Evolutionary conservation across 2,797 vertebrate genomes (phyloP).

Genomic region (Loriculus beryllinus): DNA sequence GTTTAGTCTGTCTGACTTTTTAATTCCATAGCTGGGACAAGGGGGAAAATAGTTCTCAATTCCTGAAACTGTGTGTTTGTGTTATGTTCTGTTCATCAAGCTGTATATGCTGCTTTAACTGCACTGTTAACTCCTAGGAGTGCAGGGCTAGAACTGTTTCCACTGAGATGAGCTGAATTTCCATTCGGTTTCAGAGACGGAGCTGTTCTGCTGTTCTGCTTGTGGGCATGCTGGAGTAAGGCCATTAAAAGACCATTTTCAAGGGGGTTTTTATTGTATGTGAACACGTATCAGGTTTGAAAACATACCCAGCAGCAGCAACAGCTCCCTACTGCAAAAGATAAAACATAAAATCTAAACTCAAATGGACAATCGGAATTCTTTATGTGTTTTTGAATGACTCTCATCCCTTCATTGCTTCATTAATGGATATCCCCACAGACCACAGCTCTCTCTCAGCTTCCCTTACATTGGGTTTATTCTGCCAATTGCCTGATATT

Average conservation of each 20-base stretch:
- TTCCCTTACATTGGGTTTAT: constrained; percentile 30
- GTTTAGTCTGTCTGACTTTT: background rate
- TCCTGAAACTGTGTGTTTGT: fast-evolving
- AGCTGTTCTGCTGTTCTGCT: background rate
- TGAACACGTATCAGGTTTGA: background rate
- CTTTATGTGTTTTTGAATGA: background rate
- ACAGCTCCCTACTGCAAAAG: background rate
- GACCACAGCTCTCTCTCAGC: background rate
- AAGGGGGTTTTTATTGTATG: background rate
- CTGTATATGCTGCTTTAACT: background rate
- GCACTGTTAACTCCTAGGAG: background rate
- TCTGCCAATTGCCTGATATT: constrained; percentile 34
- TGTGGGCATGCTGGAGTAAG: background rate
- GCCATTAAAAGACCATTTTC: background rate
- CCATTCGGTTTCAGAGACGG: fast-evolving
- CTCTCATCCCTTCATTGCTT: constrained; percentile 36
- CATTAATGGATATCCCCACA: background rate
- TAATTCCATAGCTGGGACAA: background rate
- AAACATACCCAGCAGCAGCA: background rate
- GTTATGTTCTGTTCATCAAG: background rate
- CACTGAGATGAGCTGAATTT: background rate
- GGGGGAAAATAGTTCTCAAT: fast-evolving
- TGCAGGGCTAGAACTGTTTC: background rate
- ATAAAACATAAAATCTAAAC: background rate
- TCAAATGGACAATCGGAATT: background rate